Base-by-base conservation (phyloP, 2,888 invertebrate genomes). In the Ophion ventricosus region DNA sequence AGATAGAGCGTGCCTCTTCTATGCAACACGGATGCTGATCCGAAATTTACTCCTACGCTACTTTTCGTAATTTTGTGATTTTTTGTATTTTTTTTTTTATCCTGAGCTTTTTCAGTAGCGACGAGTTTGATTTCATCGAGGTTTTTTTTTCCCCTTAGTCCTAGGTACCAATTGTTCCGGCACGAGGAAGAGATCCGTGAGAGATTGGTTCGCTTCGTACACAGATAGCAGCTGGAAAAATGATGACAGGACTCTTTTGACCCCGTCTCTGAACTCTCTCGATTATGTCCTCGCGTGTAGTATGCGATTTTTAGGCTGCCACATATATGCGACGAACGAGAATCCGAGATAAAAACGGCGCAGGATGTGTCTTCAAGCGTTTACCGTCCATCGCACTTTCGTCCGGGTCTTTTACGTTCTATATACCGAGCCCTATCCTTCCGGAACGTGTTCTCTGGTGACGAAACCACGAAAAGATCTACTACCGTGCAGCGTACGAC, bases 391-490 rank as follows among this genome's bases (percentile, higher is more conserved):
- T 74, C 25, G 69, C 84, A 84, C 84, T 80, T 84, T 81, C 74
- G 78, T 78, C 63, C 81, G 78, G 78, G 84, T 84, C 84, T 81
- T 84, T 81, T 84, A 80, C 83, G 83, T 84, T 77, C 72, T 77
- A 43, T 23, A 67, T 25, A 72, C 56, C 43, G 25, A 29, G 43
- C 23, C 23, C 75, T 72, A 66, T 67, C 29, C 61, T 63, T 64
- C 57, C 43, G 67, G 73, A 64, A 49, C 59, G 72, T 76, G 63
- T 77, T 56, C 61, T 74, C 63, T 69, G 80, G 74, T 84, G 80
- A 84, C 59, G 84, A 74, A 84, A 67, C 78, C 61, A 61, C 70
- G 74, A 49, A 63, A 57, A 66, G 84, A 84, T 76, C 72, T 54
- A 67, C 61, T 20, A 57, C 43, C 23, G 40, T 61, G 61, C 29